Evolutionary conservation across 2,888 invertebrate species (phyloP), one percentile per base, ranked within the genome.

Genomic region (Lycocerus yunnanus): DNA sequence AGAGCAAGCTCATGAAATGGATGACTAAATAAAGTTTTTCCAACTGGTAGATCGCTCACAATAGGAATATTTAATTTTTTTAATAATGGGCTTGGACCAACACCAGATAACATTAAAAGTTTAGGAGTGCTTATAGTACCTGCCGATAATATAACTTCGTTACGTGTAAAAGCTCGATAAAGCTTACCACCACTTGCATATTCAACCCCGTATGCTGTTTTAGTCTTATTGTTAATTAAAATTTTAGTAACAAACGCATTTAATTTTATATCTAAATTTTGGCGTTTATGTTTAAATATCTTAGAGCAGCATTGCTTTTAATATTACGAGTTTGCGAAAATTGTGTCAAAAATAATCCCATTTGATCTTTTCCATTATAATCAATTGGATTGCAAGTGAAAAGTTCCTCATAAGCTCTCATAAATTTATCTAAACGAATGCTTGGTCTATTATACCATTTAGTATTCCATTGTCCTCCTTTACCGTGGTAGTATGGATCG

Each of bases 71-170:
- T 83, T 21, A 85, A 78, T 63, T 84, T 80, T 68, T 83, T 78
- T 3, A 89, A 82, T 74, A 89, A 88, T 69, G 21, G 11, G 9
- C 86, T 85, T 0, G 89, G 89, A 2, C 89, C 88, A 9, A 91
- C 85, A 0, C 93, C 93, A 11, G 91, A 91, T 58, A 93, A 84
- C 94, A 96, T 93, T 6, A 96, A 88, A 9, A 97, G 84, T 82
- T 96, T 95, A 0, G 96, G 95, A 3, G 91, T 89, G 83, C 92
- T 92, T 78, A 93, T 90, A 1, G 92, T 88, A 3, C 93, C 93
- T 1, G 90, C 91, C 20, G 90, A 88, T 16, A 92, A 81, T 71
- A 93, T 91, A 0, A 92, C 89, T 82, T 91, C 91, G 79, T 89
- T 90, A 60, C 86, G 86, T 1, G 90, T 90, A 63, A 82, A 79